These are phyloP conservation scores for Clunio marinus DNA, from an alignment of 2,888 invertebrate species.

Conservation along the genomic window DNA sequence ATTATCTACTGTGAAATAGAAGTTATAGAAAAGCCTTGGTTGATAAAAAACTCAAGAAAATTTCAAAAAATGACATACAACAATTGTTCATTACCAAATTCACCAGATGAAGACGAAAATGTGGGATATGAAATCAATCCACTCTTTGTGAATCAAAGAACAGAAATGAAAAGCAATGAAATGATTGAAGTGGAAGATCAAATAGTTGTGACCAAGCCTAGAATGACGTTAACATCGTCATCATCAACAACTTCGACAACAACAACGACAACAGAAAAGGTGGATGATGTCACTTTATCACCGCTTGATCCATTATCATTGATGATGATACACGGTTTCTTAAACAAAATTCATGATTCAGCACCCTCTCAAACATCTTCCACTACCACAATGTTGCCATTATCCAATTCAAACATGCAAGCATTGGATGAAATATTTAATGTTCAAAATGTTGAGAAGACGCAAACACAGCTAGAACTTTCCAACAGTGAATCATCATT, in stretches of 20 bases:
- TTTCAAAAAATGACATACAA: slow-evolving; percentile 60
- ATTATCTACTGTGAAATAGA: slow-evolving; percentile 57
- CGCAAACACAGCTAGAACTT: not conserved
- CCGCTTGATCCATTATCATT: slow-evolving; percentile 28
- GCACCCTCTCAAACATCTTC: not conserved
- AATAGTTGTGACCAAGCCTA: not conserved
- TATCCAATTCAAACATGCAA: slow-evolving; percentile 6
- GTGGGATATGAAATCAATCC: slow-evolving; percentile 47
- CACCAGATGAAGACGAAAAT: slow-evolving; percentile 40
- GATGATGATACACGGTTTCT: slow-evolving; percentile 21
- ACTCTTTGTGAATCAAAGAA: slow-evolving; percentile 47
- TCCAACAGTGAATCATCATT: not conserved
- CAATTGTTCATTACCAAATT: slow-evolving; percentile 58
- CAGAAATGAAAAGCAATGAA: slow-evolving; percentile 45
- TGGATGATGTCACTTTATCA: slow-evolving; percentile 12
- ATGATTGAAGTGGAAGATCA: slow-evolving; percentile 28
- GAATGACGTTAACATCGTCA: not conserved
- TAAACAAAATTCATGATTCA: slow-evolving; percentile 27
- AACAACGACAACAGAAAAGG: not conserved
- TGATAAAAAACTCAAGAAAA: slow-evolving; percentile 55
- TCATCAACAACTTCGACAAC: not conserved
- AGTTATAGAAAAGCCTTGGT: slow-evolving; percentile 64
- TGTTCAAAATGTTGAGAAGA: slow-evolving; percentile 9
- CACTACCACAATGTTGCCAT: not conserved
- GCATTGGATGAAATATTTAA: slow-evolving; percentile 28